These are phyloP conservation scores for Fragum fragum DNA, from an alignment of 2,888 invertebrate genomes.

Conservation along the genomic window DNA sequence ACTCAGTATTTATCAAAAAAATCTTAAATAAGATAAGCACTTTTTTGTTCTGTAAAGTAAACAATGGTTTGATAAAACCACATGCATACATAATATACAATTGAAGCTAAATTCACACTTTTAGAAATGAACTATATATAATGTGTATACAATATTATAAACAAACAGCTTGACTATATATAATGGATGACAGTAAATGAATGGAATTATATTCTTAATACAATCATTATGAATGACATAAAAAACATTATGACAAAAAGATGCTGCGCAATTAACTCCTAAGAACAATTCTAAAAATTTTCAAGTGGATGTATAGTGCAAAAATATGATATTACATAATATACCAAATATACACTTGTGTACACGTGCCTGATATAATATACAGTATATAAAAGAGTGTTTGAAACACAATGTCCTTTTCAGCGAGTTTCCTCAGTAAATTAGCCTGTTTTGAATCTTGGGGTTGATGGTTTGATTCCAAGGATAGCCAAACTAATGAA, in stretches of 20 bases:
- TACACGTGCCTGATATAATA: neutral
- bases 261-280: neutral
- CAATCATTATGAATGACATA: neutral
- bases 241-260: conserved; percentile 5
- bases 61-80: neutral
- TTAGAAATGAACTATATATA: neutral
- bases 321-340: neutral
- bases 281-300: neutral
- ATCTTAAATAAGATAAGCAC: no score
- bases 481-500: no score
- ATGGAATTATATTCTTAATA: neutral
- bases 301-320: neutral
- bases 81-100: neutral
- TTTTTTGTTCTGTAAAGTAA: no score
- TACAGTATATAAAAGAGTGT: no score
- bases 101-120: neutral
- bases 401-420: no score
- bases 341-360: neutral
- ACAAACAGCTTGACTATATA: neutral
- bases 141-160: neutral
- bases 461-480: no score
- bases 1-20: no score
- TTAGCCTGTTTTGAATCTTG: no score
- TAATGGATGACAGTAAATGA: neutral
- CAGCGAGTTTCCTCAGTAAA: no score